Evolutionary conservation across 2,113 vertebrate species (phyloP).

Genomic region (Xenus cinereus): DNA sequence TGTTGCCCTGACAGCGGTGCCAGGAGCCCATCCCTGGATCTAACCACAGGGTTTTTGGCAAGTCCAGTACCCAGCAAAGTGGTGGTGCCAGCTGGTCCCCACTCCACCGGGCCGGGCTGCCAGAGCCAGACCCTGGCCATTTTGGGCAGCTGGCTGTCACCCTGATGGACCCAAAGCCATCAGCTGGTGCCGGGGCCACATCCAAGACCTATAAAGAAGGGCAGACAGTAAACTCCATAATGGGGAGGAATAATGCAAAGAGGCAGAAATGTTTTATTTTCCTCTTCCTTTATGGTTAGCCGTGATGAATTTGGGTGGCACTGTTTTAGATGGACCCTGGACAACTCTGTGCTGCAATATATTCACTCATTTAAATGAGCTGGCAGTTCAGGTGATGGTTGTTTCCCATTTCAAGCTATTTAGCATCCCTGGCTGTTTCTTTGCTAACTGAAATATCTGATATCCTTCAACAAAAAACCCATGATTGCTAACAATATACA

Average conservation of each 20-base stretch:
- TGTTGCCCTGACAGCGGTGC: fast-evolving
- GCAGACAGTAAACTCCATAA: not conserved
- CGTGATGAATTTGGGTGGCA: not conserved
- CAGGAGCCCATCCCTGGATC: fast-evolving
- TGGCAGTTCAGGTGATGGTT: not conserved
- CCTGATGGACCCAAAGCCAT: not conserved
- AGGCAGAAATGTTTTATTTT: constrained; percentile 28
- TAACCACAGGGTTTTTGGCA: not conserved
- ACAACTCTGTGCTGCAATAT: not conserved
- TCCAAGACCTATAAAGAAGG: constrained; percentile 25
- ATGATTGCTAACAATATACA: not conserved
- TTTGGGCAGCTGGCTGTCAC: not conserved
- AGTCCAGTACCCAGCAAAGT: not conserved
- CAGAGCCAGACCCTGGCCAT: not conserved
- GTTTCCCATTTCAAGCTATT: not conserved
- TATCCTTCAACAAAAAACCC: not conserved
- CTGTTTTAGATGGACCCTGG: not conserved
- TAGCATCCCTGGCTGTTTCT: not conserved
- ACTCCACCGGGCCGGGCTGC: not conserved
- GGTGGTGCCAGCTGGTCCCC: not conserved
- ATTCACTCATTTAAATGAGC: not conserved
- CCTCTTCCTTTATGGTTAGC: not conserved
- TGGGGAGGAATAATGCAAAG: not conserved
- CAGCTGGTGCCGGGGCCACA: not conserved
- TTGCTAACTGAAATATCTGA: not conserved